A percentile compares a stretch with the other conserved stretches of the same genome.
Conservation (phyloP, 2,113 vertebrate genomes). For the Holacanthus passer region DNA sequence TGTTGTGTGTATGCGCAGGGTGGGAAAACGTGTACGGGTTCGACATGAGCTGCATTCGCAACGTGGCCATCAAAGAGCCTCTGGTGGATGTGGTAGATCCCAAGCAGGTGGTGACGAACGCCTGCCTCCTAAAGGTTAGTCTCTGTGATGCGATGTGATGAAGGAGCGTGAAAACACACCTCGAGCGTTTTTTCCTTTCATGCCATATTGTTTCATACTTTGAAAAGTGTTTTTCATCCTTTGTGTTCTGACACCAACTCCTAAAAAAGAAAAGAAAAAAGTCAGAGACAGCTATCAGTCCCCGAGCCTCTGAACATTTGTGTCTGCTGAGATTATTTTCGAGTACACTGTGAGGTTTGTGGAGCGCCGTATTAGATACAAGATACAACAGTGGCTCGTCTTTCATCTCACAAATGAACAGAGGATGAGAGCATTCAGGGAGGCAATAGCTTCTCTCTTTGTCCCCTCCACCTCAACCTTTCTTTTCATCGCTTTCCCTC, state of each 20-base stretch:
- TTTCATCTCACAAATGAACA: conserved; percentile 66
- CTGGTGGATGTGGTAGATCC: conserved; percentile 97
- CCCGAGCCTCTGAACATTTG: neutral
- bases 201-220: neutral
- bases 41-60: conserved; percentile 98
- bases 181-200: neutral
- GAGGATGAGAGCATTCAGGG: conserved; percentile 50
- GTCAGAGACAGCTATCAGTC: neutral
- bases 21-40: conserved; percentile 99
- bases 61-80: conserved; percentile 97
- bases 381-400: conserved; percentile 39
- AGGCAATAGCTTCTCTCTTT: conserved; percentile 52
- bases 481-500: conserved; percentile 1
- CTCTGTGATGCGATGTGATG: neutral
- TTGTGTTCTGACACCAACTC: neutral
- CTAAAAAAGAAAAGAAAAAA: neutral
- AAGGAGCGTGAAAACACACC: neutral
- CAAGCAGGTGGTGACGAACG: conserved; percentile 98
- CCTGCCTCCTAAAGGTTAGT: conserved; percentile 96
- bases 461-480: conserved; percentile 5
- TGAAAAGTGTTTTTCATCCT: neutral
- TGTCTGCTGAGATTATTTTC: conserved; percentile 38
- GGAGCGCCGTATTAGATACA: conserved; percentile 41
- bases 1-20: conserved; percentile 84
- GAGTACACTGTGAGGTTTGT: conserved; percentile 49